phyloP scores from a whole-genome alignment of 1,140 invertebrate genomes.

The Aplysia californica region DNA sequence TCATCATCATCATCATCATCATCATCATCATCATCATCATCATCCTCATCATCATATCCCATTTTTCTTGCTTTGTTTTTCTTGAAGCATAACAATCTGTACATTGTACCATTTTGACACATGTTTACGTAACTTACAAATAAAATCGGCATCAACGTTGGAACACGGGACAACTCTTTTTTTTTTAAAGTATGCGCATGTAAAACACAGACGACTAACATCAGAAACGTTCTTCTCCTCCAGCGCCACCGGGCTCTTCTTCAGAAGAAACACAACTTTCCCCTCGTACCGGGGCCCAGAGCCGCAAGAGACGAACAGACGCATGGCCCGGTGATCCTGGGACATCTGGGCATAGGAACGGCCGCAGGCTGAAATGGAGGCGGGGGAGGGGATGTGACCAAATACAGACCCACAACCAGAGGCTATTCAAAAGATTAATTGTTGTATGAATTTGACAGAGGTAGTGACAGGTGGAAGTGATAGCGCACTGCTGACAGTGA shows the following conservation, averaged over 20 bases:
- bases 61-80: too few relatives aligned
- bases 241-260: neutral
- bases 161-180: neutral
- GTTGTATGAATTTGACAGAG: neutral
- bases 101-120: neutral
- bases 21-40: too few relatives aligned
- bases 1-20: too few relatives aligned
- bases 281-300: neutral
- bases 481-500: neutral
- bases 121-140: neutral
- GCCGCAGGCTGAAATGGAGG: constrained; percentile 3
- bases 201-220: neutral
- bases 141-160: neutral
- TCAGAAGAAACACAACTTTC: constrained; percentile 22
- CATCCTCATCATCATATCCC: too few relatives aligned
- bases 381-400: neutral
- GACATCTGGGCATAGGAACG: constrained; percentile 2
- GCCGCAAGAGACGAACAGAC: neutral
- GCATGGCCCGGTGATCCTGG: neutral
- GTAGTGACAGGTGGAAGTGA: neutral
- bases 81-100: too few relatives aligned
- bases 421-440: neutral
- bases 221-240: constrained; percentile 20
- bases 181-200: neutral
- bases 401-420: neutral